phyloP scores from a whole-genome alignment of 2,888 invertebrate species.

The Limulus polyphemus region DNA sequence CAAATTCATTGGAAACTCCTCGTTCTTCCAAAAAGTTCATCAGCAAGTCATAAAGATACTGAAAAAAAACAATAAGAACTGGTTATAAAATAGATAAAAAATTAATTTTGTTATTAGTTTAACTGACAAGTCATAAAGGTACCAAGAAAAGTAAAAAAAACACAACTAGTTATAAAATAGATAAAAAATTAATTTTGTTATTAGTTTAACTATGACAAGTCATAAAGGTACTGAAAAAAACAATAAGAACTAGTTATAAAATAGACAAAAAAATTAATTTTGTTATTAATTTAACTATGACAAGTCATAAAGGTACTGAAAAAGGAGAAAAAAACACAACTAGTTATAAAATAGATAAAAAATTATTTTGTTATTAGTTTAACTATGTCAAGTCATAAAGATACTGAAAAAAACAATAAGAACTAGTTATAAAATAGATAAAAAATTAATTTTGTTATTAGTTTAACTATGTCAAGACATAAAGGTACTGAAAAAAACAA shows the following conservation, averaged over 20 bases:
- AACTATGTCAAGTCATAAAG: not conserved
- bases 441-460: too few relatives aligned
- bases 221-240: too few relatives aligned
- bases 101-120: not conserved
- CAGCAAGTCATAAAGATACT: constrained; percentile 86
- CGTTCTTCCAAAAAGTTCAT: constrained; percentile 94
- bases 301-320: constrained; percentile 9
- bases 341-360: not conserved
- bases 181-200: not conserved
- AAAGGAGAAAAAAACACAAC: constrained; percentile 5
- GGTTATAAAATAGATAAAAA: not conserved
- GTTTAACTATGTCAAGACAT: not conserved
- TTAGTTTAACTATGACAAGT: not conserved
- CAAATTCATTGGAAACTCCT: constrained; percentile 85
- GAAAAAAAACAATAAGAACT: constrained; percentile 36
- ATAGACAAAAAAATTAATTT: too few relatives aligned
- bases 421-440: not conserved
- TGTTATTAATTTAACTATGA: too few relatives aligned
- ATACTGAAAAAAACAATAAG: not conserved
- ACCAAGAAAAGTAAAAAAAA: too few relatives aligned
- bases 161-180: too few relatives aligned
- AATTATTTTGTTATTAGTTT: too few relatives aligned
- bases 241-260: too few relatives aligned
- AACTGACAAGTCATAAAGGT: too few relatives aligned
- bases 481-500: not conserved